Base-by-base conservation (phyloP, 2,888 invertebrate genomes). In the Allolobophora icterica region DNA sequence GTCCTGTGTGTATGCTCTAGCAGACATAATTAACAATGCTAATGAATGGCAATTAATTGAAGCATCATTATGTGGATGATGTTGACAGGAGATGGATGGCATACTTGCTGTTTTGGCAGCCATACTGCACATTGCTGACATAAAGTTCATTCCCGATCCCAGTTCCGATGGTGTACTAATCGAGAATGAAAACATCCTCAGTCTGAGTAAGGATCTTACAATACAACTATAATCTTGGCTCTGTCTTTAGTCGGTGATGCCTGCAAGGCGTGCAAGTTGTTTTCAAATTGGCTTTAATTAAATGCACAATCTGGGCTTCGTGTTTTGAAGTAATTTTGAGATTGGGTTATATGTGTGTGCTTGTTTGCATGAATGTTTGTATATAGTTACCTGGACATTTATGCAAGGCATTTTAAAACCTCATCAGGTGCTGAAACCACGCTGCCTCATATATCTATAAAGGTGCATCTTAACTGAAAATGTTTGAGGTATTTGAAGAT, bases 91-190 rank as follows among this genome's bases (percentile, higher is more conserved):
- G 90, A 92, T 94, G 15, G 92, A 93, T 42, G 93, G 94, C 89
- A 93, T 95, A 40, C 92, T 94, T 84, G 93, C 93, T 19, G 93
- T 94, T 5, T 91, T 95, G 90, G 94, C 95, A 0, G 94, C 94
- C 71, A 94, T 95, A 30, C 92, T 95, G 35, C 95, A 95, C 90
- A 92, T 95, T 34, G 94, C 94, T 42, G 94, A 95, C 92, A 94
- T 95, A 35, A 91, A 92, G 45, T 95, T 95, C 90, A 93, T 93
- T 15, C 91, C 92, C 5, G 94, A 93, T 52, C 92, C 93, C 1
- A 94, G 94, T 58, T 94, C 94, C 89, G 94, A 94, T 42, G 94
- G 94, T 24, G 94, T 94, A 0, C 93, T 93, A 58, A 94, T 95
- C 13, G 90, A 91, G 0, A 93, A 94, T 92, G 93, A 93, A 52